Base-by-base conservation (phyloP, 2,888 invertebrate genomes). In the Agriopis marginaria region DNA sequence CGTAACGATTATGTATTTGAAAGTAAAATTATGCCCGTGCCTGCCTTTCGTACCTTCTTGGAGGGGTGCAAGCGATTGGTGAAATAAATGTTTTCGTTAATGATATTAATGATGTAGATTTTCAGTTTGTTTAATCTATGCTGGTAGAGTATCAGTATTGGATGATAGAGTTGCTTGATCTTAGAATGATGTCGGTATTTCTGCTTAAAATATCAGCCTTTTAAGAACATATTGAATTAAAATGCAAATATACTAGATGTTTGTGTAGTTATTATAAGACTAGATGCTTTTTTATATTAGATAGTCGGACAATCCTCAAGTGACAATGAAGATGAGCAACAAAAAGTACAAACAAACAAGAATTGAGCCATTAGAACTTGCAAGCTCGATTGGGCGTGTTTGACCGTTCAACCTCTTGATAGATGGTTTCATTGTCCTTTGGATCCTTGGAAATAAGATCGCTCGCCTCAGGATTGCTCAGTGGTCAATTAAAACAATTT, bases 361-460 rank as follows among this genome's bases (percentile, higher is more conserved):
- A 71, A 67, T 71, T 51, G 62, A 71, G 65, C 59, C 75, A 71
- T 71, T 71, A 70, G 63, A 63, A 71, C n/a, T 47, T 49, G 12
- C 45, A 53, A 53, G 53, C 61, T 23, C 54, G 68, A 49, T 59
- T 17, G 71, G 75, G 75, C 75, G 75, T 73, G 68, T 56, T 65
- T 67, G 70, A 70, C 73, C 69, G 67, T 67, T 68, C 65, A 68
- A 63, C 65, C 58, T 61, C 56, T 60, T 72, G 73, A 73, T 72
- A 69, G 70, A 75, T 75, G 75, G 73, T 67, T 54, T 63, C 67
- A 71, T 73, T 73, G 73, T 75, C 73, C 68, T 72, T 61, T 70
- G 63, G 61, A 67, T 66, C 66, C 71, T 59, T 54, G 32, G 62
- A 66, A 64, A 58, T 49, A 53, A 61, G 50, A 54, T 63, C 51